phyloP scores from a whole-genome alignment of 2,888 invertebrate genomes.

The Nomada fucata region DNA sequence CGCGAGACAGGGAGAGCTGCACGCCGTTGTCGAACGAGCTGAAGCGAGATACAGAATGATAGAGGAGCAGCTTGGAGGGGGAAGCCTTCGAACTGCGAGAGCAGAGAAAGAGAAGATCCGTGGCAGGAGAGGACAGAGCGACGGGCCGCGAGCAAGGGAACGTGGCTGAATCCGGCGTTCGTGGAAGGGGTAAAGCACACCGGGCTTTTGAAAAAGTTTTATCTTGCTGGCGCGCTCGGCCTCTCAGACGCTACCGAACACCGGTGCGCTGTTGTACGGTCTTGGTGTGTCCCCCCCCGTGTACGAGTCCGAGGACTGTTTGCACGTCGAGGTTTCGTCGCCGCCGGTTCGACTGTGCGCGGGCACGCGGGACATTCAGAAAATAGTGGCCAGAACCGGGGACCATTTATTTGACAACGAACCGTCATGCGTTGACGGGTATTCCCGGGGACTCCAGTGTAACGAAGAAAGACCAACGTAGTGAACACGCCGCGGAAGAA shows the following conservation, averaged over 20 bases:
- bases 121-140: constrained; percentile 14
- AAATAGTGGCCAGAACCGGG: constrained; percentile 1
- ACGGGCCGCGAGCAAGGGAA: constrained; percentile 40
- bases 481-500: constrained; percentile 7
- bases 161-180: constrained; percentile 41
- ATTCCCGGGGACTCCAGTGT: not conserved
- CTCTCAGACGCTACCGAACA: constrained; percentile 83
- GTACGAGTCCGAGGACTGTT: not conserved
- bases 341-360: not conserved
- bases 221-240: constrained; percentile 81
- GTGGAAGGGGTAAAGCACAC: constrained; percentile 71
- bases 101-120: constrained; percentile 56
- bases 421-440: constrained; percentile 54
- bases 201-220: constrained; percentile 83
- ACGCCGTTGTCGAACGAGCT: not conserved
- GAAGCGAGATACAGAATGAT: not conserved
- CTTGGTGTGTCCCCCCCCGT: constrained; percentile 36
- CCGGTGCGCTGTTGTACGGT: constrained; percentile 80
- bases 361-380: not conserved
- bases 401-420: no score
- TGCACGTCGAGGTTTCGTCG: not conserved
- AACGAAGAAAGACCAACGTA: not conserved
- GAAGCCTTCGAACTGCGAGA: constrained; percentile 26
- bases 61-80: constrained; percentile 9
- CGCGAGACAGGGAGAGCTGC: not conserved